Evolutionary conservation across 92 coral and sea anemone genomes (phyloP).

Genomic region (Chrysogorgia sp.): DNA sequence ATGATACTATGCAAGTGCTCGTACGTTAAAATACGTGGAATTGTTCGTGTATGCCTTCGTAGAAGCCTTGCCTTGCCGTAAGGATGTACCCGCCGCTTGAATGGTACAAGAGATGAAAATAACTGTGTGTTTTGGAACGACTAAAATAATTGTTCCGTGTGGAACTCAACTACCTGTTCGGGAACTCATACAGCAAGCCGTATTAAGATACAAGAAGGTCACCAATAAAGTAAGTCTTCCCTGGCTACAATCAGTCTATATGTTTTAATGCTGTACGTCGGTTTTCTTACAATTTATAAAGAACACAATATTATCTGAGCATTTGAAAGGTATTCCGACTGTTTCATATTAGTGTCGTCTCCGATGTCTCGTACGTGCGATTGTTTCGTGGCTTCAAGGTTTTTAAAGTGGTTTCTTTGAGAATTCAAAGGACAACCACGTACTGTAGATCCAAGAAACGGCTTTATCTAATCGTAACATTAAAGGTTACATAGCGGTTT

Average conservation of each 20-base stretch:
- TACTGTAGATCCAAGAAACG: background rate
- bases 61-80: slow-evolving; percentile 2
- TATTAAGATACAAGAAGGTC: slow-evolving; percentile 92
- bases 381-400: too few relatives aligned
- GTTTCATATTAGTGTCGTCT: background rate
- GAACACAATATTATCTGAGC: background rate
- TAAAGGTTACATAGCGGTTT: slow-evolving; percentile 27
- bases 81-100: slow-evolving; percentile 27
- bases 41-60: slow-evolving; percentile 34
- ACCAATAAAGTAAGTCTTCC: slow-evolving; percentile 82
- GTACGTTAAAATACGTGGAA: slow-evolving; percentile 30
- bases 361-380: too few relatives aligned
- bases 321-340: background rate
- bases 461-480: background rate
- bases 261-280: background rate
- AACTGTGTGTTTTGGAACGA: slow-evolving; percentile 87
- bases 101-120: slow-evolving; percentile 76
- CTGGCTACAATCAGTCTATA: background rate
- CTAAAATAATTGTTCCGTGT: slow-evolving; percentile 95
- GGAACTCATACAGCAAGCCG: slow-evolving; percentile 86
- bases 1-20: background rate
- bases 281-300: background rate
- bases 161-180: slow-evolving; percentile 89
- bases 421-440: background rate
- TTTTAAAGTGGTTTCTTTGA: background rate